Evolutionary conservation across 2,113 vertebrate species (phyloP).

Genomic region (Vidua chalybeata): DNA sequence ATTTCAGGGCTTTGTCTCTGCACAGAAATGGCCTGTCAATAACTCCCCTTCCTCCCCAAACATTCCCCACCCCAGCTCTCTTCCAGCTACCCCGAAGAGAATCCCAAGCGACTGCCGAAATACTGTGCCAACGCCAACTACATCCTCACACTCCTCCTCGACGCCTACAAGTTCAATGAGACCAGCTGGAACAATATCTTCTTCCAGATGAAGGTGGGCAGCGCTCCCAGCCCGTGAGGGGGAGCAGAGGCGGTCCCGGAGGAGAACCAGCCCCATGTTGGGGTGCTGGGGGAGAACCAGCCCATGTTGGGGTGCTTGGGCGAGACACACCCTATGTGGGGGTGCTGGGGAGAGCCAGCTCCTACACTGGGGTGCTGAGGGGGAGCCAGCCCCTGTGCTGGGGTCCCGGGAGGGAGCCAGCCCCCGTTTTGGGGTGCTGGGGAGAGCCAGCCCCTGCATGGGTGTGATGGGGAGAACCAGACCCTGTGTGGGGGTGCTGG

Average conservation of each 20-base stretch:
- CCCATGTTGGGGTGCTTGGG: accelerated
- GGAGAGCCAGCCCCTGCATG: background rate
- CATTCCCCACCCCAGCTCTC: background rate
- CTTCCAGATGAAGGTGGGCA: slow-evolving; percentile 86
- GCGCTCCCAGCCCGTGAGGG: accelerated
- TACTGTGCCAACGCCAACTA: slow-evolving; percentile 83
- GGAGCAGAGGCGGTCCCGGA: accelerated
- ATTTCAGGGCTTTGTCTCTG: background rate
- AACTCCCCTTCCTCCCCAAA: background rate
- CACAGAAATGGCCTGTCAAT: background rate
- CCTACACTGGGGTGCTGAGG: background rate
- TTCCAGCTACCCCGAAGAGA: slow-evolving; percentile 39
- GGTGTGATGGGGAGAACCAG: no score
- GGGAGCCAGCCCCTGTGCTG: background rate
- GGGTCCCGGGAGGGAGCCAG: background rate
- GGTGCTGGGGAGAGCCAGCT: background rate
- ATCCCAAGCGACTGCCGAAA: slow-evolving; percentile 54
- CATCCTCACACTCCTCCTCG: slow-evolving; percentile 78
- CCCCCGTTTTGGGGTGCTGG: no score
- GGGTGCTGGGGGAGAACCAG: background rate
- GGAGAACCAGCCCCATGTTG: accelerated
- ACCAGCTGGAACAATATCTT: slow-evolving; percentile 78
- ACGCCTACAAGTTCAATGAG: slow-evolving; percentile 81
- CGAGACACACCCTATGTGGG: no score
- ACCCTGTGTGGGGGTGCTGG: accelerated